Percentiles rank a stretch among this genome's conserved stretches.
phyloP scores from a whole-genome alignment of 2,797 vertebrate species.

The Siniperca obscura region DNA sequence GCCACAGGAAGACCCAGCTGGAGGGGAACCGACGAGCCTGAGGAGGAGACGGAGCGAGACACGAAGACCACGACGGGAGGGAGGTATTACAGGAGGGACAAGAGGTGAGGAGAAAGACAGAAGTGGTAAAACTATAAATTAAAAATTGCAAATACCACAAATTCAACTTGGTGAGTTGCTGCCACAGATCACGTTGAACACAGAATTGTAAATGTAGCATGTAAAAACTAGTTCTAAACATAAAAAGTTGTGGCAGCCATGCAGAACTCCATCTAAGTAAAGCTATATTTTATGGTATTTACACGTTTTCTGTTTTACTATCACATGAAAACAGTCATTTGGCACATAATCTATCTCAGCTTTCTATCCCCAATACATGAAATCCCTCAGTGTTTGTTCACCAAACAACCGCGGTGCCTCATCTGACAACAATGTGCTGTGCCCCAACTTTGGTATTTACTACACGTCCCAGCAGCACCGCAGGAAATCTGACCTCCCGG shows the following conservation, averaged over 20 bases:
- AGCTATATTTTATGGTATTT: neutral
- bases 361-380: neutral
- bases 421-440: slow-evolving; percentile 24
- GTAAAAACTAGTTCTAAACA: neutral
- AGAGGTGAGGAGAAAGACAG: too few relatives aligned
- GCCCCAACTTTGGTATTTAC: neutral
- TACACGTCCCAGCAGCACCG: neutral
- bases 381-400: neutral
- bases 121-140: neutral
- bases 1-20: slow-evolving; percentile 84
- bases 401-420: neutral
- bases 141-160: neutral
- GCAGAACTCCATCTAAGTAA: neutral
- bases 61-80: neutral
- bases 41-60: neutral
- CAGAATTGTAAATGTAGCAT: neutral
- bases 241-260: neutral
- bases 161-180: neutral
- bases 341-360: neutral
- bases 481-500: slow-evolving; percentile 19
- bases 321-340: neutral
- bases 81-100: neutral
- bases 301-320: neutral
- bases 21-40: slow-evolving; percentile 83
- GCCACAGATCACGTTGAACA: too few relatives aligned